Conservation (phyloP, 2,888 invertebrate genomes). For the Mythimna albipuncta region DNA sequence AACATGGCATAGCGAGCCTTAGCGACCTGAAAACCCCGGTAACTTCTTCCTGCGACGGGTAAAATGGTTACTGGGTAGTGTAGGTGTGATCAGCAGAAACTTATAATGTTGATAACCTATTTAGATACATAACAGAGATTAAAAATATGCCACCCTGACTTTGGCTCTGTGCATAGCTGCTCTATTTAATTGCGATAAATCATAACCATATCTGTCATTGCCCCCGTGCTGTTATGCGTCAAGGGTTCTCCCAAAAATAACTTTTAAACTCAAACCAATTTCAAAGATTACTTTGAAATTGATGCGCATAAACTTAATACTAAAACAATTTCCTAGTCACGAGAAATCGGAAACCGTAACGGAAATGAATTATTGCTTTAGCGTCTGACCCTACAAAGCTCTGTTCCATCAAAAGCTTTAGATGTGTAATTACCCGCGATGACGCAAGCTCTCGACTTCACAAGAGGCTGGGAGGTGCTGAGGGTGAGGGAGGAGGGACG, state of each 20-base stretch:
- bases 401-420: conserved; percentile 83
- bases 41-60: background rate
- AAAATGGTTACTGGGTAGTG: background rate
- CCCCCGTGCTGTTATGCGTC: too few relatives aligned
- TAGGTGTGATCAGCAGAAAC: background rate
- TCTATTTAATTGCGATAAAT: background rate
- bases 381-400: conserved; percentile 73
- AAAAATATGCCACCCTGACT: background rate
- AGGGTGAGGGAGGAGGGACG: conserved; percentile 57
- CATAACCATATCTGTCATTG: background rate
- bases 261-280: background rate
- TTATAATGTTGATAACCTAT: background rate
- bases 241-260: background rate
- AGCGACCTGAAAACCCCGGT: background rate
- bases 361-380: conserved; percentile 72
- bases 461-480: conserved; percentile 68
- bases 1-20: background rate
- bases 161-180: background rate
- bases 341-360: conserved; percentile 60
- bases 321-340: conserved; percentile 67
- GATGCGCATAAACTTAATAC: background rate
- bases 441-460: conserved; percentile 81
- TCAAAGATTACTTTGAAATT: conserved; percentile 10
- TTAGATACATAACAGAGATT: background rate
- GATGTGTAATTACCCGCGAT: conserved; percentile 87